Percentiles rank a stretch among this genome's conserved stretches.
Evolutionary conservation across 2,888 invertebrate species (phyloP).

Genomic region (Leucozona laternaria): DNA sequence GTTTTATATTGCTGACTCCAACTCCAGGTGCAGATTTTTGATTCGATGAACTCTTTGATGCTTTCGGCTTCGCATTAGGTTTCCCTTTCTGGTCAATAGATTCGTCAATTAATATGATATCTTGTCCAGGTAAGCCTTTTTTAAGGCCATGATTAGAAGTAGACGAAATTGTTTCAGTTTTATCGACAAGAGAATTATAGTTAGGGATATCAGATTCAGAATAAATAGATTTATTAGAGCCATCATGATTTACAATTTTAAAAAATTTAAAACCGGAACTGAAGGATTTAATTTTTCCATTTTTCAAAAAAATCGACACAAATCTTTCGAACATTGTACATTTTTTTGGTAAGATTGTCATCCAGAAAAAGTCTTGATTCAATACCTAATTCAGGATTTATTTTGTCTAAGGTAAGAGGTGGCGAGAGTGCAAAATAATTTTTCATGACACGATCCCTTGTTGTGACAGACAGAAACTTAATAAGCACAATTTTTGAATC

Average conservation of each 20-base stretch:
- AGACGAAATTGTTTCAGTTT: not conserved
- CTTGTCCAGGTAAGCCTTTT: too few relatives aligned
- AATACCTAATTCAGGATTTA: not conserved
- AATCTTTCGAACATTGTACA: not conserved
- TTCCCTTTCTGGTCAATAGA: too few relatives aligned
- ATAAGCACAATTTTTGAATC: not conserved
- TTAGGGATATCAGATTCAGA: not conserved
- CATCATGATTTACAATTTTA: not conserved
- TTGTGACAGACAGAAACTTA: not conserved
- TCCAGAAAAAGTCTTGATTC: not conserved
- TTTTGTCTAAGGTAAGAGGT: not conserved
- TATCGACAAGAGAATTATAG: not conserved
- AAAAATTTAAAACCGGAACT: not conserved
- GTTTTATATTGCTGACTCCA: too few relatives aligned
- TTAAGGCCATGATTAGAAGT: too few relatives aligned
- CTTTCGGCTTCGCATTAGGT: too few relatives aligned
- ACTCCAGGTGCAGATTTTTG: too few relatives aligned
- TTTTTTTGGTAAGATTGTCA: not conserved
- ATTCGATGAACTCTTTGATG: too few relatives aligned
- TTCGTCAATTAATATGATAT: too few relatives aligned
- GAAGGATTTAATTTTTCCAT: not conserved
- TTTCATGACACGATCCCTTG: conserved; percentile 1
- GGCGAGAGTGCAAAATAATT: not conserved
- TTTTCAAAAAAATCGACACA: not conserved
- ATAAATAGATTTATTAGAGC: not conserved